Percentiles rank a stretch among this genome's conserved stretches.
phyloP scores from a whole-genome alignment of 2,888 invertebrate species.

The Pristionchus maxplancki region DNA sequence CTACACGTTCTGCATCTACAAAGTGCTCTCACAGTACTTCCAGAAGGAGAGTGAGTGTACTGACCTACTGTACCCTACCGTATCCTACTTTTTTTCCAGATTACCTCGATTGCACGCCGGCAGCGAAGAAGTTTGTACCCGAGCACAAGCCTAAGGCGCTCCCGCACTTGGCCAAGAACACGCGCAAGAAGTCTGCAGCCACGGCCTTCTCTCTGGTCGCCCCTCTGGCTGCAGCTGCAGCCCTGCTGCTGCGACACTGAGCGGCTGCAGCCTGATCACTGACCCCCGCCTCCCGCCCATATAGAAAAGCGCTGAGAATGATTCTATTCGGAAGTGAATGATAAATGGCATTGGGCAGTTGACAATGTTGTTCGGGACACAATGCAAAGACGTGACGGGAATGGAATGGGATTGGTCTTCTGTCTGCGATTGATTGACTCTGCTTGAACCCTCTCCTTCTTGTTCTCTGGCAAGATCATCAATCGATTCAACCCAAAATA shows the following conservation, averaged over 20 bases:
- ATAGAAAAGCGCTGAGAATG: not conserved
- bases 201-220: not conserved
- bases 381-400: not conserved
- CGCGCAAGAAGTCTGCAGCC: not conserved
- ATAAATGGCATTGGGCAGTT: not conserved
- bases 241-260: constrained; percentile 22
- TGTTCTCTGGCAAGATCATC: no score
- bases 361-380: not conserved
- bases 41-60: not conserved
- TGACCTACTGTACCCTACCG: no score
- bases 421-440: no score
- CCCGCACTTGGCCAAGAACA: not conserved
- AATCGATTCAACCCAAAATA: no score
- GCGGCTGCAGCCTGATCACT: not conserved
- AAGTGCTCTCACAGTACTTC: not conserved
- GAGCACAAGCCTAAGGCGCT: not conserved
- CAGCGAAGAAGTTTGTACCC: not conserved
- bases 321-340: not conserved
- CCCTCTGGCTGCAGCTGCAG: not conserved
- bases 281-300: not conserved
- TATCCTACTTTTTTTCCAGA: not conserved
- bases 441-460: no score
- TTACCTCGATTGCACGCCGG: not conserved
- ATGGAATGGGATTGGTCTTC: no score
- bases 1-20: not conserved